Base-by-base conservation (phyloP, 2,797 vertebrate species). In the Harpagifer antarcticus region DNA sequence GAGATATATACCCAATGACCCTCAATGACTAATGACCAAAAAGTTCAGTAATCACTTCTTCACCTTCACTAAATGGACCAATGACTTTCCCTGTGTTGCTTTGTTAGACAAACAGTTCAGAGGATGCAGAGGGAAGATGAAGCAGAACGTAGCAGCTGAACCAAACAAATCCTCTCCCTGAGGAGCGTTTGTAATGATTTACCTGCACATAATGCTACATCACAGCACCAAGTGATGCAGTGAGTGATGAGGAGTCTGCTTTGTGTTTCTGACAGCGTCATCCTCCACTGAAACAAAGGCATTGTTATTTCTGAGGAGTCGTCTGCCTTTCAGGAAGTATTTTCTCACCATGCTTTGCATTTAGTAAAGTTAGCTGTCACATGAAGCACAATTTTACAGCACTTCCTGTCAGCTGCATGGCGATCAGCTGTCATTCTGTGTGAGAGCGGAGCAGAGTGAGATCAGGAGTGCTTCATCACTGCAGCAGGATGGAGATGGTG, bases 291-390 rank as follows among this genome's bases (percentile, higher is more conserved):
- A 60, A 74, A 73, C 15, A 62, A 43, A 69, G 14, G 31, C 56
- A 63, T 59, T 59, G 55, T 79, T 58, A 40, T 70, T 73, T 68
- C 23, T 59, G 42, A 52, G 37, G 37, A 19, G 31, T 54, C 20
- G 1, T 50, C 74, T 57, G 33, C 37, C 48, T 82, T 53, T 67
- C 17, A 58, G 44, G 65, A 59, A 73, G 27, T 45, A 27, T 45
- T 75, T 79, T 68, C 12, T 76, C 19, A 20, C 3, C 57, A 16
- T n/a, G 14, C 40, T 63, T 64, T 72, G 55, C 47, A 68, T 72
- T 78, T 42, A 70, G 60, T 44, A 10, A 61, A 44, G 68, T 45
- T 42, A 59, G 55, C 40, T 71, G 66, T 74, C 66, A 68, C 43
- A 50, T 3, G n/a, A 59, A 76, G 10, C 20, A 14, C 9, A 43